Evolutionary conservation across 2,797 vertebrate genomes (phyloP).

Genomic region (Pangasius mekongensis): DNA sequence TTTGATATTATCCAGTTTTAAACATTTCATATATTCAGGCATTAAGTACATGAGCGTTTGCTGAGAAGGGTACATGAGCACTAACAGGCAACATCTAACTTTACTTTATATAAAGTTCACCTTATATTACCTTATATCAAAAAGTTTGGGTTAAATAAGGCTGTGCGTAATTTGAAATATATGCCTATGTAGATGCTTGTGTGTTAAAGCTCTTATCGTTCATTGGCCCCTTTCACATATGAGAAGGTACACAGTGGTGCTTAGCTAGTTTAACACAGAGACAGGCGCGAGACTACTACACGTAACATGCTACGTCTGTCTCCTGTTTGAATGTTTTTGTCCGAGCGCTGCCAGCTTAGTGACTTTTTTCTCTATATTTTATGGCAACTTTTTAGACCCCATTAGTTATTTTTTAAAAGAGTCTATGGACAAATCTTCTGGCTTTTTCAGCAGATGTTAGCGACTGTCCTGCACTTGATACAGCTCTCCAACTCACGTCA

Average conservation of each 20-base stretch:
- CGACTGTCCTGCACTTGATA: neutral
- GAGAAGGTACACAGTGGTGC: neutral
- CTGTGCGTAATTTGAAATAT: neutral
- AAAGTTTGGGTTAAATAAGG: too few relatives aligned
- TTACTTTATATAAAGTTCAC: too few relatives aligned
- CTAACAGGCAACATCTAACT: neutral
- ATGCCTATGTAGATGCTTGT: neutral
- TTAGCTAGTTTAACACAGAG: neutral
- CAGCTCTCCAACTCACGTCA: neutral
- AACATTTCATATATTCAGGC: neutral
- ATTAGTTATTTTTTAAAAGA: neutral
- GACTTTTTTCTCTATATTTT: neutral
- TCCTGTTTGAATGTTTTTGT: neutral
- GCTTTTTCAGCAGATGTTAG: constrained; percentile 2
- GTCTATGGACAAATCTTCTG: neutral
- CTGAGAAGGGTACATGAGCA: neutral
- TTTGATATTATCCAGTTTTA: neutral
- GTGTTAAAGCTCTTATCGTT: neutral
- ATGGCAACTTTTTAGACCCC: neutral
- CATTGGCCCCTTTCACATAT: neutral
- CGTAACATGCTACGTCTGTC: neutral
- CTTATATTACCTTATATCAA: neutral
- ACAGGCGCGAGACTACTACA: neutral
- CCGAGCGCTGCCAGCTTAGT: neutral
- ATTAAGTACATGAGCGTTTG: neutral